A percentile compares a stretch with the other conserved stretches of the same genome.
phyloP scores from a whole-genome alignment of 2,797 vertebrate species.

The Eidolon dupreanum region DNA sequence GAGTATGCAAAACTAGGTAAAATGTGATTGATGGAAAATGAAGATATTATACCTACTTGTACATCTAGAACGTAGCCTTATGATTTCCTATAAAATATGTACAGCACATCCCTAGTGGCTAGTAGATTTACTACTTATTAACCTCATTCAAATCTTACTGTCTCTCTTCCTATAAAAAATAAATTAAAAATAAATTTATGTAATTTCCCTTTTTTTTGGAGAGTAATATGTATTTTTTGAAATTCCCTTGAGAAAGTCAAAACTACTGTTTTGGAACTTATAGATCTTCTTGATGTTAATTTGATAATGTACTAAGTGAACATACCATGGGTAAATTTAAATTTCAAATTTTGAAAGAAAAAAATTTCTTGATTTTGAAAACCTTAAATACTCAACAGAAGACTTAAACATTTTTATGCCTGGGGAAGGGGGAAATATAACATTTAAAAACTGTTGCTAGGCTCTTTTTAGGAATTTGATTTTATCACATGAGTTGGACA shows the following conservation, averaged over 20 bases:
- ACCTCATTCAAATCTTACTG: not conserved
- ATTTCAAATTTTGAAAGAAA: not conserved
- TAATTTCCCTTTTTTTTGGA: not conserved
- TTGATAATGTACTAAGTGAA: not conserved
- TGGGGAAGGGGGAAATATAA: not conserved
- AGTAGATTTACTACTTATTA: not conserved
- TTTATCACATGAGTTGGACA: not conserved
- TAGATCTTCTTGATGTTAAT: not conserved
- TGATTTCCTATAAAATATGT: not conserved
- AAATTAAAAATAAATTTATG: not conserved
- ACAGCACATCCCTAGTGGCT: not conserved
- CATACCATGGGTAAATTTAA: not conserved
- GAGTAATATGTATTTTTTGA: not conserved
- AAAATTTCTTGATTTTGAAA: not conserved
- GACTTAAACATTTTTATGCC: not conserved
- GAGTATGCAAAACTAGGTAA: not conserved
- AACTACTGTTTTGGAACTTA: not conserved
- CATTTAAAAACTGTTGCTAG: not conserved
- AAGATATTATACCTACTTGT: not conserved
- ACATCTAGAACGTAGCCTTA: not conserved
- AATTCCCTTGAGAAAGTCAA: not conserved
- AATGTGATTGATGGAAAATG: not conserved
- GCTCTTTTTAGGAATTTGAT: not conserved
- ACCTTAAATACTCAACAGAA: constrained; percentile 7
- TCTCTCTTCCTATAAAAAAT: not conserved